Percentiles rank a stretch among this genome's conserved stretches.
These are phyloP conservation scores for Euplexia lucipara DNA, from an alignment of 2,888 invertebrate genomes.

Conservation along the genomic window DNA sequence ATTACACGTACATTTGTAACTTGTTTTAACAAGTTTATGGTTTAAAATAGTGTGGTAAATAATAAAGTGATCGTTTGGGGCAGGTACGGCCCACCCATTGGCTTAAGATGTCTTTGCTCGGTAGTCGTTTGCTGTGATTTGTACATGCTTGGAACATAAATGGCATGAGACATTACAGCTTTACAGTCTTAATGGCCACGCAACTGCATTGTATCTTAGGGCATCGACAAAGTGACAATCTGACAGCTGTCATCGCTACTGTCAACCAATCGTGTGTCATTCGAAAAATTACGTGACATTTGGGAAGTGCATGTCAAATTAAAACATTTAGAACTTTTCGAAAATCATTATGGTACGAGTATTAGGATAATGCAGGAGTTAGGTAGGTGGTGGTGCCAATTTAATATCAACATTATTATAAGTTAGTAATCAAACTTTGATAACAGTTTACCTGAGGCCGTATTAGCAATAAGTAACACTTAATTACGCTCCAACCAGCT, in stretches of 20 bases:
- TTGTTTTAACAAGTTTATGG: slow-evolving; percentile 46
- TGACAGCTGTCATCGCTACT: too few species aligned
- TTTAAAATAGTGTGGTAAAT: slow-evolving; percentile 37
- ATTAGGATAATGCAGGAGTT: not conserved
- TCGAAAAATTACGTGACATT: not conserved
- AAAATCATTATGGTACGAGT: not conserved
- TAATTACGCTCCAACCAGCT: not conserved
- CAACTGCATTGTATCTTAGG: too few species aligned
- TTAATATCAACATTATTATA: not conserved
- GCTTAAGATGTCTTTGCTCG: not conserved
- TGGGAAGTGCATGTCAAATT: not conserved
- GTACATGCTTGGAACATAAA: not conserved
- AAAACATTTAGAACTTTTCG: not conserved
- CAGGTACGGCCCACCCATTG: not conserved
- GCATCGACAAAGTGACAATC: too few species aligned
- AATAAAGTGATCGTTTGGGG: slow-evolving; percentile 19
- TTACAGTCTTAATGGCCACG: too few species aligned
- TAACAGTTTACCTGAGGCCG: not conserved
- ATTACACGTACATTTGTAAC: slow-evolving; percentile 57
- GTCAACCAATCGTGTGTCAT: too few species aligned
- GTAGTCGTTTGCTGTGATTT: slow-evolving; percentile 3
- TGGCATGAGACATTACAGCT: not conserved
- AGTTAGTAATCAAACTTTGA: not conserved
- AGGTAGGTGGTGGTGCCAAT: too few species aligned
- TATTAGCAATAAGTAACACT: not conserved